Evolutionary conservation across 2,113 vertebrate genomes (phyloP), one percentile per base, ranked within the genome.

Genomic region (Podarcis muralis): DNA sequence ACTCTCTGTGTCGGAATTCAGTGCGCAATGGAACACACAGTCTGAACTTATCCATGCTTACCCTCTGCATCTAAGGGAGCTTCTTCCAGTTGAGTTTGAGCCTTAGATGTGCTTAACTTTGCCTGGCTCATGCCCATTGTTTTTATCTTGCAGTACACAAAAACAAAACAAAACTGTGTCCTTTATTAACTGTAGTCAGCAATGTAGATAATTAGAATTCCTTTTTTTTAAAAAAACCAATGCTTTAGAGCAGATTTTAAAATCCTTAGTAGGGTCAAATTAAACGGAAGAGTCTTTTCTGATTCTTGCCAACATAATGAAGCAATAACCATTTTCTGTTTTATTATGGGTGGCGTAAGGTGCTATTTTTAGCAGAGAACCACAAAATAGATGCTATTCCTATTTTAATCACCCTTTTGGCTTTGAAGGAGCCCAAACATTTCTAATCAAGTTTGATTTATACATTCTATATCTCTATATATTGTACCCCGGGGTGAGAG

Each of bases 381-480:
- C 57, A 53, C 32, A 57, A 57, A 78, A 62, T n/a, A 57, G 59
- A 65, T 59, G 37, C 43, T 65, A 15, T 83, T 92, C 86, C 66
- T 87, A 80, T 48, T 90, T 90, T 86, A 83, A 90, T 65, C 2
- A 37, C 30, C 57, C 81, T 78, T 87, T 93, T 87, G 75, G 80
- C 80, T 87, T 87, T 40, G 6, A 92, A 90, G 40, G 1, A 83
- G 43, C 68, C 88, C 86, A 95, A 94, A 89, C 30, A 83, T 68
- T 76, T 77, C 59, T 77, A 92, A 88, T 59, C 80, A 69, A 81
- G 43, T 71, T 69, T 82, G 72, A 86, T 86, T 87, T 90, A 87
- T 92, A 43, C 81, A 84, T 90, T 74, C 16, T 74, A 0, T 85
- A 89, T 59, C 53, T 43, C 83, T 12, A 62, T 48, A 25, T 62